Evolutionary conservation across 35 echinoderm and acorn worm species (phyloP), one percentile per base, ranked within the genome.

Genomic region (Apostichopus parvimensis): DNA sequence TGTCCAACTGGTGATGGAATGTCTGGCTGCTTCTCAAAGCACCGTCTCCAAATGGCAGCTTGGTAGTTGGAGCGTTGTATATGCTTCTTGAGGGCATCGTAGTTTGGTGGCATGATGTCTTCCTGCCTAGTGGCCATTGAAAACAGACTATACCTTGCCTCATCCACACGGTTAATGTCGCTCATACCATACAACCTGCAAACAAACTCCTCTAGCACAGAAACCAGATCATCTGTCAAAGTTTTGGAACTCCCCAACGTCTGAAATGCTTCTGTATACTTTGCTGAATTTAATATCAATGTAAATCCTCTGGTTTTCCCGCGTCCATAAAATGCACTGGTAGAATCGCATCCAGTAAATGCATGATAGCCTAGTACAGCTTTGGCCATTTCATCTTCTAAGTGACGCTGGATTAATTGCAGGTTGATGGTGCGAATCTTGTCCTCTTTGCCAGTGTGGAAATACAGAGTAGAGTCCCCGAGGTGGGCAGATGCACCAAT

Each of bases 21-120:
- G 56, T 9, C 17, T 78, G 54, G 72, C 58, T 14, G 73, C 73
- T 91, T 45, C 4, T 4, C 17, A 8, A 91, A 54, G 59, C 89
- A 57, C 21, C 59, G 18, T 78, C 59, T 79, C 73, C 57, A 91
- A 24, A 91, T 10, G 11, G 34, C 52, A 3, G 89, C 7, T 20
- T 91, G 89, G 52, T 78, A 78, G 45, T 91, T 91, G 17, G 89
- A 72, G 55, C 89, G 75, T 62, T 34, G 11, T 6, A 88, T 94
- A 66, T 96, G 95, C 72, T 96, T 96, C 9, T 6, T 54, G 92
- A 57, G 14, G 92, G 57, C 82, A 92, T 92, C 6, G 28, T 10
- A 75, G 94, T 96, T 60, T 89, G 83, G 89, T 7, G 90, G 95
- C 80, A 96, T 94, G 18, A 91, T 70, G 52, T 92, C 92, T 89